Conservation (phyloP, 2,888 invertebrate genomes). For the Cosmopolites sordidus region DNA sequence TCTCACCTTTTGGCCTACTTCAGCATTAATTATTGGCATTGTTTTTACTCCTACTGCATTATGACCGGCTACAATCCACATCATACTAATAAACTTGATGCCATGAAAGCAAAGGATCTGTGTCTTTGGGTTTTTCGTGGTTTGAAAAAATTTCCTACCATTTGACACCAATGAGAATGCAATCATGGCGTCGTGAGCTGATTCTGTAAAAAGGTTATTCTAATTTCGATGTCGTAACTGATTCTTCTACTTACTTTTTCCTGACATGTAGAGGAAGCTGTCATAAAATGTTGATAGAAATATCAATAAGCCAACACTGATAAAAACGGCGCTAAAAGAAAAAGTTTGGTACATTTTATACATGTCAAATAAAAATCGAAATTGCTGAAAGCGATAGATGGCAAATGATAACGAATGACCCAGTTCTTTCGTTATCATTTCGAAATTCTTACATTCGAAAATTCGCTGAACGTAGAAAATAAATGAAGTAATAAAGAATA, state of each 20-base stretch:
- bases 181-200: slow-evolving; percentile 22
- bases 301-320: too few species aligned
- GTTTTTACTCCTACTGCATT: slow-evolving; percentile 6
- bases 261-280: too few species aligned
- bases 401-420: too few species aligned
- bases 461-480: neutral
- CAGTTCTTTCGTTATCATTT: too few species aligned
- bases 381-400: too few species aligned
- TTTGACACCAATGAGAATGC: slow-evolving; percentile 34
- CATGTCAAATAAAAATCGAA: too few species aligned
- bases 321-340: too few species aligned
- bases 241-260: neutral
- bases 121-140: slow-evolving; percentile 22
- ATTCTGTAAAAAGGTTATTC: slow-evolving; percentile 21
- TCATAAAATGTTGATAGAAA: too few species aligned
- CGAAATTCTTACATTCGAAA: too few species aligned
- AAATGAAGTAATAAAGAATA: neutral
- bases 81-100: slow-evolving; percentile 33
- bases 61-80: slow-evolving; percentile 37
- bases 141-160: slow-evolving; percentile 31
- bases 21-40: slow-evolving; percentile 10
- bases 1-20: slow-evolving; percentile 6
- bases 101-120: slow-evolving; percentile 34
- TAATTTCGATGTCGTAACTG: too few species aligned
- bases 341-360: too few species aligned